A percentile compares a stretch with the other conserved stretches of the same genome.
Evolutionary conservation across 2,888 invertebrate genomes (phyloP).

Genomic region (Plagodis pulveraria): DNA sequence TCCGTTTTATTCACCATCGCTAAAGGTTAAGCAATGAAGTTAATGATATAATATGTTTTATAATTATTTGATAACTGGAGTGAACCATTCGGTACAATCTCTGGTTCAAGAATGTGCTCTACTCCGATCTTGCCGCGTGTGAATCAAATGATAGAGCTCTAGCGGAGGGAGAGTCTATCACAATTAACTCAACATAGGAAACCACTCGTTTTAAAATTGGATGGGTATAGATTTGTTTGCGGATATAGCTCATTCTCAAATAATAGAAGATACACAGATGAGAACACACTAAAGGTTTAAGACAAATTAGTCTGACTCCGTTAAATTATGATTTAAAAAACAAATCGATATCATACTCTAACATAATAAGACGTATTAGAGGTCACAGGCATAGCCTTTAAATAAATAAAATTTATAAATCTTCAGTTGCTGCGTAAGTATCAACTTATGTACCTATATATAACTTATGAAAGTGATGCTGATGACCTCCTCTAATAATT

Average conservation of each 20-base stretch:
- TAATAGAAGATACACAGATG: not conserved
- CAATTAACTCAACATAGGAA: conserved; percentile 26
- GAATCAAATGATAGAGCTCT: conserved; percentile 13
- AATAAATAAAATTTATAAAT: no score
- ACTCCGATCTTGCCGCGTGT: conserved; percentile 15
- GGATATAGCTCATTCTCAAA: conserved; percentile 27
- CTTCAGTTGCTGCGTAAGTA: no score
- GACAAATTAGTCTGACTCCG: no score
- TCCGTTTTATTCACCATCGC: conserved; percentile 32
- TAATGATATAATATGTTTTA: not conserved
- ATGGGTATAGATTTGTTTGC: conserved; percentile 24
- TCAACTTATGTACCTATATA: no score
- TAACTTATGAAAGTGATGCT: no score
- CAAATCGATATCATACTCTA: no score
- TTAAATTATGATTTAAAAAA: no score
- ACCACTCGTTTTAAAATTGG: conserved; percentile 33
- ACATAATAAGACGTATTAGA: no score
- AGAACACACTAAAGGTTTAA: no score
- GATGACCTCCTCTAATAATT: no score
- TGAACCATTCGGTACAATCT: conserved; percentile 19
- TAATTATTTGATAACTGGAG: conserved; percentile 1
- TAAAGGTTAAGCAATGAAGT: conserved; percentile 2
- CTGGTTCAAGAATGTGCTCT: conserved; percentile 24
- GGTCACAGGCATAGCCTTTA: no score
- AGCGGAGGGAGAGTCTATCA: conserved; percentile 38